phyloP scores from a whole-genome alignment of 2,113 vertebrate genomes.

The Sander vitreus region DNA sequence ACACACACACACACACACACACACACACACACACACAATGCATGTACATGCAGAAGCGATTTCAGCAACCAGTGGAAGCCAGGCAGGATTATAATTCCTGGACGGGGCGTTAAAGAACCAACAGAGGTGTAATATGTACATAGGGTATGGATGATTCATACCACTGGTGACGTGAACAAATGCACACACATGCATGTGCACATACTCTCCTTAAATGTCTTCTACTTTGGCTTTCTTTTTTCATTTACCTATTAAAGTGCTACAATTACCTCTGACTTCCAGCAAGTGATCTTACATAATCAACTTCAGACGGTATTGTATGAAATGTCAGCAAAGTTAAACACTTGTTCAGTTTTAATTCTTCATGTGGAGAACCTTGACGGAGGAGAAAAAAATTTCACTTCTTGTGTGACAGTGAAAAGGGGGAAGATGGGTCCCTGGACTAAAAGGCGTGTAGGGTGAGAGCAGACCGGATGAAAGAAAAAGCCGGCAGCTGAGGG shows the following conservation, averaged over 20 bases:
- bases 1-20: conserved; percentile 65
- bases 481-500: conserved; percentile 74
- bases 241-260: conserved; percentile 24
- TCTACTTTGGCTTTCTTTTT: not conserved
- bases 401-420: conserved; percentile 40
- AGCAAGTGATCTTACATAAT: conserved; percentile 42
- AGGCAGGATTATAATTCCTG: conserved; percentile 71
- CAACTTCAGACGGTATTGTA: conserved; percentile 31
- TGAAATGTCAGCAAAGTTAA: conserved; percentile 19
- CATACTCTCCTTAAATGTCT: not conserved
- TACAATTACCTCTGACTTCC: conserved; percentile 50
- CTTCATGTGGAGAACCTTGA: conserved; percentile 45
- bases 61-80: conserved; percentile 56
- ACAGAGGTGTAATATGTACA: conserved; percentile 71
- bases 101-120: conserved; percentile 68
- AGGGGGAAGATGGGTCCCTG: conserved; percentile 47
- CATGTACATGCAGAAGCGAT: conserved; percentile 43
- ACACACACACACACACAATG: conserved; percentile 58
- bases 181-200: not conserved
- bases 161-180: conserved; percentile 31
- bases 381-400: conserved; percentile 42
- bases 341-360: conserved; percentile 33
- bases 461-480: conserved; percentile 66
- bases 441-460: conserved; percentile 54
- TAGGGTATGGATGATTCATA: conserved; percentile 63